These are phyloP conservation scores for Psococerastis gibbosa DNA, from an alignment of 2,888 invertebrate genomes.

Conservation along the genomic window DNA sequence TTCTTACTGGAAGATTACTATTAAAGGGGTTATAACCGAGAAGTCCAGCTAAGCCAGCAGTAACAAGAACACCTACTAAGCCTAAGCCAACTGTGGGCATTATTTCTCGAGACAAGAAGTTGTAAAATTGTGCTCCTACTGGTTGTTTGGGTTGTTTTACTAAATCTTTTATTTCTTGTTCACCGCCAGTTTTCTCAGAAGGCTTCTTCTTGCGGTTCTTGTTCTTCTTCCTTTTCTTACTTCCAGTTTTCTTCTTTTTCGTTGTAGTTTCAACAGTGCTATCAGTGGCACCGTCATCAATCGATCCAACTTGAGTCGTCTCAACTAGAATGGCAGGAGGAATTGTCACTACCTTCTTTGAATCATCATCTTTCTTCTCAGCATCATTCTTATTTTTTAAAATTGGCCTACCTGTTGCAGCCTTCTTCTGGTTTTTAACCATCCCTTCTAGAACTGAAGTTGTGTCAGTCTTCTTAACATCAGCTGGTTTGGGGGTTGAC, in stretches of 20 bases:
- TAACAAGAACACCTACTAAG: conserved; percentile 49
- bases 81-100: conserved; percentile 67
- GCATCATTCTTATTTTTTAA: neutral
- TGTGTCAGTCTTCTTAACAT: conserved; percentile 10
- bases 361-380: neutral
- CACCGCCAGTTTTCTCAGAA: conserved; percentile 28
- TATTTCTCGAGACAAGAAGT: conserved; percentile 56
- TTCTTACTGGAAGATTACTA: neutral
- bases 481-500: neutral
- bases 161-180: conserved; percentile 28
- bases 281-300: conserved; percentile 27
- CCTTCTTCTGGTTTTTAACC: conserved; percentile 9
- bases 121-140: conserved; percentile 32
- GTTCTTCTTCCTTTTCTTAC: conserved; percentile 29
- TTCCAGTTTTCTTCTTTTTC: conserved; percentile 31
- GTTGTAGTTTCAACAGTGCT: conserved; percentile 29
- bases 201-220: conserved; percentile 26
- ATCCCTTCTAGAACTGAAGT: conserved; percentile 18
- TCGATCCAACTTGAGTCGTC: neutral
- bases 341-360: conserved; percentile 4
- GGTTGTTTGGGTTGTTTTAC: conserved; percentile 12
- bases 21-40: conserved; percentile 24
- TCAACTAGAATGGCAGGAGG: conserved; percentile 14
- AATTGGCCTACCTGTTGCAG: neutral
- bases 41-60: conserved; percentile 56